Percentiles rank a stretch among this genome's conserved stretches.
Conservation (phyloP, 1,140 invertebrate genomes). For the Drosophila erecta region DNA sequence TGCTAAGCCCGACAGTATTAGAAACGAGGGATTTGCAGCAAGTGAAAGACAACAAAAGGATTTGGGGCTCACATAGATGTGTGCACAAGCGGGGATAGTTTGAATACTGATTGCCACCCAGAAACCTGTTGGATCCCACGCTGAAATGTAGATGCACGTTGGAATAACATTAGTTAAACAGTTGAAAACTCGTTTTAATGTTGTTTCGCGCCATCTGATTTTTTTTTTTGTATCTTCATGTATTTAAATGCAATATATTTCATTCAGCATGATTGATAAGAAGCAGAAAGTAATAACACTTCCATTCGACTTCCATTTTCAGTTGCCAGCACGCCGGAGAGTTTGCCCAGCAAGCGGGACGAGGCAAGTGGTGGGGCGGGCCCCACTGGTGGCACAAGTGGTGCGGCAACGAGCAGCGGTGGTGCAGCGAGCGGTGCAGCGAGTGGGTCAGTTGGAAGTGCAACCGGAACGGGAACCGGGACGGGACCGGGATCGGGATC, state of each 20-base stretch:
- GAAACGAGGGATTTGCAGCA: conserved; percentile 39
- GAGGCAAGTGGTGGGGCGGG: conserved; percentile 45
- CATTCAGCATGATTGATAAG: too few relatives aligned
- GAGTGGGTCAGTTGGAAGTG: conserved; percentile 22
- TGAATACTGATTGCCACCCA: conserved; percentile 32
- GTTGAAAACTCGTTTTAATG: too few relatives aligned
- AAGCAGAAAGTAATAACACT: conserved; percentile 15
- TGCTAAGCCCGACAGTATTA: conserved; percentile 53
- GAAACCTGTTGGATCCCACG: conserved; percentile 58
- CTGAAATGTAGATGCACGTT: neutral
- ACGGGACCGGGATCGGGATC: neutral
- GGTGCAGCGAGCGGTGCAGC: conserved; percentile 38
- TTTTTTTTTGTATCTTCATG: too few relatives aligned
- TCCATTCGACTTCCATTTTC: conserved; percentile 63
- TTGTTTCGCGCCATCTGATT: too few relatives aligned
- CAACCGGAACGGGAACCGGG: conserved; percentile 28
- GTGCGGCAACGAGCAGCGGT: conserved; percentile 22
- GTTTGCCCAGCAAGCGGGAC: conserved; percentile 85
- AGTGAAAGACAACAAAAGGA: conserved; percentile 49
- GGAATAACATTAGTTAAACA: neutral
- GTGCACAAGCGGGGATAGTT: conserved; percentile 16
- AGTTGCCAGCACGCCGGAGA: conserved; percentile 88
- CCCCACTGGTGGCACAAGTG: conserved; percentile 34
- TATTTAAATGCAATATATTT: neutral
- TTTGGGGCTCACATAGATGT: conserved; percentile 30